Conservation (phyloP, 2,888 invertebrate genomes). For the Volucella inanis region DNA sequence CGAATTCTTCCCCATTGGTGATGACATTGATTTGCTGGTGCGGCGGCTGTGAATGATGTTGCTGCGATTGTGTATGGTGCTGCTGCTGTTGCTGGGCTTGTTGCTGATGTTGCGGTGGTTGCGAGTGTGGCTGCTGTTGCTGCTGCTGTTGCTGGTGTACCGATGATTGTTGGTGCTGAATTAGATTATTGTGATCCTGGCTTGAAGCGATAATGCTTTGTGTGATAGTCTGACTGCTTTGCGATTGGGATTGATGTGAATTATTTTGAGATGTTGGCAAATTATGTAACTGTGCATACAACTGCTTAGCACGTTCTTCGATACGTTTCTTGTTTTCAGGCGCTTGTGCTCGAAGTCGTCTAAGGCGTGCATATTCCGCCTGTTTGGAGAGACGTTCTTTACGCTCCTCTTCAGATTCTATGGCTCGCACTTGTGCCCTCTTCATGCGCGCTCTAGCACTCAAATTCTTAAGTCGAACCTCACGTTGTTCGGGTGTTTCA, state of each 20-base stretch:
- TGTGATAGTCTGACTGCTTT: conserved; percentile 12
- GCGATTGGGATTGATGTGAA: conserved; percentile 74
- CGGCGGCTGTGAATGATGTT: conserved; percentile 39
- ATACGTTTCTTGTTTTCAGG: conserved; percentile 78
- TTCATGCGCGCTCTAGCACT: conserved; percentile 82
- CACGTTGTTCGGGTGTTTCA: conserved; percentile 82
- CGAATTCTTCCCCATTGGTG: conserved; percentile 75
- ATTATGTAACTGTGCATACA: conserved; percentile 80
- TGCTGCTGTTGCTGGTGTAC: conserved; percentile 71
- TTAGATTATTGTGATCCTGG: conserved; percentile 58
- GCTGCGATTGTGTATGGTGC: conserved; percentile 54
- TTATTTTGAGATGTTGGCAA: conserved; percentile 64
- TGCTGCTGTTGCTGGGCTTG: conserved; percentile 60
- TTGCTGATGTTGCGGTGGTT: conserved; percentile 65
- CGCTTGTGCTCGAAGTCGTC: conserved; percentile 81
- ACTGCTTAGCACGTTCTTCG: conserved; percentile 78
- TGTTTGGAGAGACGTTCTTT: conserved; percentile 81
- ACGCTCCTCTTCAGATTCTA: conserved; percentile 81
- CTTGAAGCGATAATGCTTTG: conserved; percentile 42
- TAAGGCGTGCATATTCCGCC: conserved; percentile 82
- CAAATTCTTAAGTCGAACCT: conserved; percentile 80
- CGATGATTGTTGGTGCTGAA: conserved; percentile 54
- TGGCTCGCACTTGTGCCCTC: conserved; percentile 81
- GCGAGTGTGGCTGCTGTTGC: conserved; percentile 41
- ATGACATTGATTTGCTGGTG: conserved; percentile 66